A percentile compares a stretch with the other conserved stretches of the same genome.
Evolutionary conservation across 2,113 vertebrate genomes (phyloP).

Genomic region (Elachura formosa): DNA sequence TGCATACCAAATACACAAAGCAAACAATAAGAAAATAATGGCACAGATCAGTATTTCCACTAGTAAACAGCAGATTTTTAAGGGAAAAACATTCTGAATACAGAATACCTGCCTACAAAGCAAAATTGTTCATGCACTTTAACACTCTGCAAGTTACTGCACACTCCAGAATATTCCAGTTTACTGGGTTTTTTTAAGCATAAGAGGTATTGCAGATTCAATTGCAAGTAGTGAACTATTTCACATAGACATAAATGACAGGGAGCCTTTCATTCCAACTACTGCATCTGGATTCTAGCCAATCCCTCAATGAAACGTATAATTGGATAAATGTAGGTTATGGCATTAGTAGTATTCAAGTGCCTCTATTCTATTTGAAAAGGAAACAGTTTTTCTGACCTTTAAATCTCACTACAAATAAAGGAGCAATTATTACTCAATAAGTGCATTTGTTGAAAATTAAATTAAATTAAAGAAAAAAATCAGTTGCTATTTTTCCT

Average conservation of each 20-base stretch:
- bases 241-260: background rate
- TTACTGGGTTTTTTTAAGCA: background rate
- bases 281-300: slow-evolving; percentile 28
- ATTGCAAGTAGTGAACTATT: background rate
- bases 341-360: slow-evolving; percentile 17
- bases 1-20: slow-evolving; percentile 30
- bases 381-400: slow-evolving; percentile 28
- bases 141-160: background rate
- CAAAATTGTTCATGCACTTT: background rate
- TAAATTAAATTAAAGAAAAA: background rate
- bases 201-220: background rate
- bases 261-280: slow-evolving; percentile 14
- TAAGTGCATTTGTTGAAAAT: background rate
- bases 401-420: slow-evolving; percentile 34
- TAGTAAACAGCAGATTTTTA: background rate
- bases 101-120: background rate
- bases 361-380: background rate
- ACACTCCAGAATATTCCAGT: background rate
- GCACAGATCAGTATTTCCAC: background rate
- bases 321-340: slow-evolving; percentile 60
- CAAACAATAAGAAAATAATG: slow-evolving; percentile 8
- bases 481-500: background rate
- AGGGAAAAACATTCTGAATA: background rate
- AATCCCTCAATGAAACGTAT: slow-evolving; percentile 12
- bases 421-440: slow-evolving; percentile 9